Base-by-base conservation (phyloP, 2,888 invertebrate species). In the Anarsia innoxiella region DNA sequence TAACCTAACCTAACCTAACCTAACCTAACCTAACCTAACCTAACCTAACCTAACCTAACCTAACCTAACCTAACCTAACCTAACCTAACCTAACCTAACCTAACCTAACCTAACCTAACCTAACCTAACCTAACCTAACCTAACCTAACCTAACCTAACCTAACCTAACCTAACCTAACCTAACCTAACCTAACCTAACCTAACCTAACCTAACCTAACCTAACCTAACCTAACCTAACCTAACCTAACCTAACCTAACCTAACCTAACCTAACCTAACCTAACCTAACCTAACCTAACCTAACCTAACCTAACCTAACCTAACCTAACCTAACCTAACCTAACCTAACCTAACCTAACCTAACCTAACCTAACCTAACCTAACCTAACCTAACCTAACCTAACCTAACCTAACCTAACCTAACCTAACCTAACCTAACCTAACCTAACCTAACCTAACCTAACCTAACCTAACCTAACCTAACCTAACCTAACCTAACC, bases 401-500 rank as follows among this genome's bases (percentile, higher is more conserved):
- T 27, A 37, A 37, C 37, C 37, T 37, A 37, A 37, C 37, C 37
- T 32, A 37, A 37, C 37, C 37, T 37, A 37, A 37, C 37, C 37
- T 32, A 37, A 37, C 37, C 37, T 32, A 37, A 37, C 37, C 37
- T 37, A 37, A 37, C 37, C 37, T 32, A 37, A 37, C 37, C 37
- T 37, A 37, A 37, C 29, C 37, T 36, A 31, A 37, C 30, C 38
- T 33, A 38, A 32, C 38, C 33, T 37, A 37, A 37, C 37, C 37
- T 28, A 37, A 37, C 37, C 37, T 37, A 37, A 38, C 32, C 38
- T 33, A 38, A 38, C 38, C 38, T 33, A 38, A 38, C 38, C 38
- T 38, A 38, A 38, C 38, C 38, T 33, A 38, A 38, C 38, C 38
- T 38, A 38, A 38, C 30, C 38, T 37, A 37, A 38, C 32, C 38